A percentile compares a stretch with the other conserved stretches of the same genome.
Conservation (phyloP, 2,797 vertebrate genomes). For the Geotria australis region DNA sequence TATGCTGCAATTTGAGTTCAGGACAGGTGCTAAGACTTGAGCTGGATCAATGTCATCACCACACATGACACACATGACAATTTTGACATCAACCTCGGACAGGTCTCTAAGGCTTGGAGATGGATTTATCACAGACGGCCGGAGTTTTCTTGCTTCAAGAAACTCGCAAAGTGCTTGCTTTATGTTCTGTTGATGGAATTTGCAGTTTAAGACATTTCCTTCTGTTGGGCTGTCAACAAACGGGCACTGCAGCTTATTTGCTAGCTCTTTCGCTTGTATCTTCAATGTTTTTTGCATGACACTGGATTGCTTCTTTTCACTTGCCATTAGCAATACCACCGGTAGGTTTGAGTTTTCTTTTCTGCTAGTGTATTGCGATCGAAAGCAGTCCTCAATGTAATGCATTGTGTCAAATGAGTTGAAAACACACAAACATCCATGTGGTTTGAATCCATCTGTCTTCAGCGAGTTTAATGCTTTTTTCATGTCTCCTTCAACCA, state of each 20-base stretch:
- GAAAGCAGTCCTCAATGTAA: constrained; percentile 77
- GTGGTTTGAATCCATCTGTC: constrained; percentile 50
- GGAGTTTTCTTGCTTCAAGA: constrained; percentile 69
- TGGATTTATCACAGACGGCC: constrained; percentile 55
- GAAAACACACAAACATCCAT: constrained; percentile 92
- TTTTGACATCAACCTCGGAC: constrained; percentile 72
- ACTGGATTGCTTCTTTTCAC: constrained; percentile 61
- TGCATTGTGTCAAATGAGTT: constrained; percentile 86
- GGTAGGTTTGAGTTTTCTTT: constrained; percentile 55
- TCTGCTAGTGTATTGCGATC: constrained; percentile 57
- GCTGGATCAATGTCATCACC: constrained; percentile 91
- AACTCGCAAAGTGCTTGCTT: constrained; percentile 78
- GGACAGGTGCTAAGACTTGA: constrained; percentile 89
- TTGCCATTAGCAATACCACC: constrained; percentile 74
- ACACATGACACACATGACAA: constrained; percentile 99
- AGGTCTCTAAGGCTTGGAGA: constrained; percentile 77
- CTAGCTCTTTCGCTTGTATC: constrained; percentile 85
- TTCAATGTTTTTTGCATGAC: constrained; percentile 85
- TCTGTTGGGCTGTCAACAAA: constrained; percentile 74
- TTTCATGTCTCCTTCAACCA: constrained; percentile 64
- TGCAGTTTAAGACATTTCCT: constrained; percentile 38
- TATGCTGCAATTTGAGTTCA: constrained; percentile 86
- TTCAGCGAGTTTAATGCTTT: constrained; percentile 66
- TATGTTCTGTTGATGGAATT: constrained; percentile 85
- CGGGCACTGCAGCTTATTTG: constrained; percentile 91